These are phyloP conservation scores for Temnothorax rugatulus DNA, from an alignment of 2,888 invertebrate genomes.

Conservation along the genomic window DNA sequence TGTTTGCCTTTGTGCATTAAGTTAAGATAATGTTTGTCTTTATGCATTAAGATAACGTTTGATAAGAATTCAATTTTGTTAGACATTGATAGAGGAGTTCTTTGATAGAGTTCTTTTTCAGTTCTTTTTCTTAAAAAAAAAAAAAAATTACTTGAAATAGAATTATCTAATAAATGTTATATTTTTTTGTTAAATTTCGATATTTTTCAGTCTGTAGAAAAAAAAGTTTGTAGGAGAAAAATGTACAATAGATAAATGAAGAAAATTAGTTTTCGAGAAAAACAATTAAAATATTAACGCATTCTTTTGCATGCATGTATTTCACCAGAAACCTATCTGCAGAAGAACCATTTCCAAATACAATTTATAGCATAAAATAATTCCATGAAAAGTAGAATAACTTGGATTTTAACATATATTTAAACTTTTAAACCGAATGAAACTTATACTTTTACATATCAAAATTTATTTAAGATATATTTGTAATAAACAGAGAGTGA, in stretches of 20 bases:
- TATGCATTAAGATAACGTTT: too few species aligned
- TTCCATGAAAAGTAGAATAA: background rate
- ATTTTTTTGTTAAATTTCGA: background rate
- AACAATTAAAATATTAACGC: background rate
- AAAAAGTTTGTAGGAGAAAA: background rate
- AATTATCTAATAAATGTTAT: background rate
- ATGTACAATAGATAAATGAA: background rate
- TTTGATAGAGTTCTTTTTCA: too few species aligned
- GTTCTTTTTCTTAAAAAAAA: too few species aligned
- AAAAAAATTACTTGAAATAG: too few species aligned
- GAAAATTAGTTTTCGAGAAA: conserved; percentile 1
- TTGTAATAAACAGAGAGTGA: background rate
- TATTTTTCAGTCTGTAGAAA: background rate
- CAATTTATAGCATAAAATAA: background rate
- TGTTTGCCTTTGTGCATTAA: too few species aligned
- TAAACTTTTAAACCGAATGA: conserved; percentile 18
- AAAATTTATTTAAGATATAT: conserved; percentile 6
- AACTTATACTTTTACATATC: background rate
- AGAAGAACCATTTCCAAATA: background rate
- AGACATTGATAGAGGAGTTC: too few species aligned
- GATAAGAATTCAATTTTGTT: too few species aligned
- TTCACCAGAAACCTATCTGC: background rate
- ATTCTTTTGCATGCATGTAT: conserved; percentile 6
- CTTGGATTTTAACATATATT: background rate
- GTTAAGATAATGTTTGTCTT: too few species aligned